Evolutionary conservation across 1,140 invertebrate genomes (phyloP).

Genomic region (Lethrus apterus): DNA sequence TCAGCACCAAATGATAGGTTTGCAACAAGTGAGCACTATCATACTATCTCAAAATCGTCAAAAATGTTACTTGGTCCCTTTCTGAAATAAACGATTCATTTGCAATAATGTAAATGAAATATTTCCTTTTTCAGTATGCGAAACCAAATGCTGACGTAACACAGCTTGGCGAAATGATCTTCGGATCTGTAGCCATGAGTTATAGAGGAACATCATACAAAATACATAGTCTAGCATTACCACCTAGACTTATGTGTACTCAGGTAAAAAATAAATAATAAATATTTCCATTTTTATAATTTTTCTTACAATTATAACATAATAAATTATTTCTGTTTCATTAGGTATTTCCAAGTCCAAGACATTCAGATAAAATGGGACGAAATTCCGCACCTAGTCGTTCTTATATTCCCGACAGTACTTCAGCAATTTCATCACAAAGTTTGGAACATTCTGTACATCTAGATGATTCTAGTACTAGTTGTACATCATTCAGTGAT

Average conservation of each 20-base stretch:
- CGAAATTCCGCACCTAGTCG: constrained; percentile 15
- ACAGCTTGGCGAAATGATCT: constrained; percentile 80
- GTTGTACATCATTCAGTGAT: constrained; percentile 33
- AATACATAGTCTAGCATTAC: constrained; percentile 66
- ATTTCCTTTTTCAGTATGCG: constrained; percentile 46
- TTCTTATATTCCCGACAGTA: constrained; percentile 5
- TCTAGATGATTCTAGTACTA: constrained; percentile 33
- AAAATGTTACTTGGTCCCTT: too few species aligned
- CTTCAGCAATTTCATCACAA: constrained; percentile 21
- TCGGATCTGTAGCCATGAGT: constrained; percentile 80
- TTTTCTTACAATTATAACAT: background rate
- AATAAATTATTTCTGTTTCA: constrained; percentile 10
- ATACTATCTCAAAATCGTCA: background rate
- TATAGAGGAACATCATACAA: constrained; percentile 77
- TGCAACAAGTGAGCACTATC: background rate
- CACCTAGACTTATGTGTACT: constrained; percentile 63
- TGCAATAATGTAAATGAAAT: constrained; percentile 4
- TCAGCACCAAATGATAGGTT: too few species aligned
- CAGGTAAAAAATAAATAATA: too few species aligned
- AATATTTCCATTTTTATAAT: too few species aligned
- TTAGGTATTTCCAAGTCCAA: constrained; percentile 37
- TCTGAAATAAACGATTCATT: constrained; percentile 3
- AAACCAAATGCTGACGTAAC: constrained; percentile 60
- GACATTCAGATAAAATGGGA: constrained; percentile 16
- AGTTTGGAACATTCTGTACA: constrained; percentile 31